Percentiles rank a stretch among this genome's conserved stretches.
Conservation (phyloP, 1,140 invertebrate genomes). For the roundworm (Caenorhabditis elegans) region DNA sequence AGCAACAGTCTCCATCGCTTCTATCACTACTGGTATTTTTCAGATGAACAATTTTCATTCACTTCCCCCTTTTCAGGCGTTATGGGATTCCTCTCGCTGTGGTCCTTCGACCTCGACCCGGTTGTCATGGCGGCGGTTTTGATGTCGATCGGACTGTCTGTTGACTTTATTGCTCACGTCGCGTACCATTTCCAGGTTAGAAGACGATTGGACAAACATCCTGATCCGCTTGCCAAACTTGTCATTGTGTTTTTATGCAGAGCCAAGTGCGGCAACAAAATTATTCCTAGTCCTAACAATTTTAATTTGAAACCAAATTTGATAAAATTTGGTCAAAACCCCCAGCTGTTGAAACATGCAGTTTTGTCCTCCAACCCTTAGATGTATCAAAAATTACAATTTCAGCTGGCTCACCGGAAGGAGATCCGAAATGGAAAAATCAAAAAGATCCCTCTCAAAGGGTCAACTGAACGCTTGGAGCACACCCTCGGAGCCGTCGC, state of each 20-base stretch:
- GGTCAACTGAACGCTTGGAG: conserved; percentile 53
- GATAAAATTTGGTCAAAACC: too few relatives aligned
- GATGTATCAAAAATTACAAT: background rate
- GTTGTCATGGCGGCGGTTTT: conserved; percentile 68
- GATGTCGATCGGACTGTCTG: conserved; percentile 69
- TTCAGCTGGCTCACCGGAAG: conserved; percentile 64
- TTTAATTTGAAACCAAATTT: too few relatives aligned
- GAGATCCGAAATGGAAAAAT: conserved; percentile 57
- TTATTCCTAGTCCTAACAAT: too few relatives aligned
- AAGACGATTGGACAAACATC: background rate
- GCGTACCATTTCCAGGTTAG: conserved; percentile 69
- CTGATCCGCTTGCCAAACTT: background rate
- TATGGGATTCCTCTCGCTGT: conserved; percentile 67
- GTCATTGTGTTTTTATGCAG: background rate
- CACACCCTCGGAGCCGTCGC: conserved; percentile 76
- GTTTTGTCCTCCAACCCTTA: too few relatives aligned
- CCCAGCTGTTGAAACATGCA: too few relatives aligned
- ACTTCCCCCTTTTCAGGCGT: conserved; percentile 52
- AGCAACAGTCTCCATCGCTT: conserved; percentile 66
- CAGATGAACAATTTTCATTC: background rate
- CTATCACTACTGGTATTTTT: conserved; percentile 61
- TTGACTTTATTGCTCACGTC: conserved; percentile 69
- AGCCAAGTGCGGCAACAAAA: too few relatives aligned
- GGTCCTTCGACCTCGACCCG: conserved; percentile 67
- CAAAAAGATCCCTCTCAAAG: conserved; percentile 55